Evolutionary conservation across 1,140 invertebrate species (phyloP).

Genomic region (Archivesica marissinica): DNA sequence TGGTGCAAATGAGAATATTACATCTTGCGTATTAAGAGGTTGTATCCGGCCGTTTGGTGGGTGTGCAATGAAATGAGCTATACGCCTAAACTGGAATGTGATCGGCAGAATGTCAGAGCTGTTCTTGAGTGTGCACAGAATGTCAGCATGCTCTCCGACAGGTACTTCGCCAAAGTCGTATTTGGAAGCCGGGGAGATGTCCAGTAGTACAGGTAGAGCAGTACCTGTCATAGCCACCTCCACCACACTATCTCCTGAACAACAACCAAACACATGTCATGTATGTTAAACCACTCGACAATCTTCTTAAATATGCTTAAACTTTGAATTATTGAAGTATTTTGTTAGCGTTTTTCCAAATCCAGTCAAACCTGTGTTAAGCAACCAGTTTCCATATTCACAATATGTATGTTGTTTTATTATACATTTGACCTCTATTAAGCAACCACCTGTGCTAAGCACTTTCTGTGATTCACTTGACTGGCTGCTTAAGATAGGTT

Average conservation of each 20-base stretch:
- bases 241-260: conserved; percentile 48
- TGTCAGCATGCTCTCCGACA: conserved; percentile 81
- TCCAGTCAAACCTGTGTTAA: too few species aligned
- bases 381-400: too few species aligned
- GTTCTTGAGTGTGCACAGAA: conserved; percentile 80
- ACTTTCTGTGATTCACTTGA: too few species aligned
- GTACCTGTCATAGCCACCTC: conserved; percentile 83
- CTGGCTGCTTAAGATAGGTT: too few species aligned
- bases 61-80: conserved; percentile 82
- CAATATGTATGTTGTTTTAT: too few species aligned
- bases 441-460: too few species aligned
- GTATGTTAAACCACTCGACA: too few species aligned
- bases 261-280: too few species aligned
- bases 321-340: too few species aligned
- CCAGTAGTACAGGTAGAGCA: conserved; percentile 81
- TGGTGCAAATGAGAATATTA: conserved; percentile 82
- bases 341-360: too few species aligned
- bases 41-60: conserved; percentile 81
- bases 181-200: conserved; percentile 75
- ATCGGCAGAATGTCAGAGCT: conserved; percentile 79
- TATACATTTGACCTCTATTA: too few species aligned
- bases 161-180: conserved; percentile 82
- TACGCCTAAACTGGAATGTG: conserved; percentile 80
- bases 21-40: conserved; percentile 78
- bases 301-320: too few species aligned